phyloP scores from a whole-genome alignment of 2,113 vertebrate genomes.

The Brienomyrus longianalis region DNA sequence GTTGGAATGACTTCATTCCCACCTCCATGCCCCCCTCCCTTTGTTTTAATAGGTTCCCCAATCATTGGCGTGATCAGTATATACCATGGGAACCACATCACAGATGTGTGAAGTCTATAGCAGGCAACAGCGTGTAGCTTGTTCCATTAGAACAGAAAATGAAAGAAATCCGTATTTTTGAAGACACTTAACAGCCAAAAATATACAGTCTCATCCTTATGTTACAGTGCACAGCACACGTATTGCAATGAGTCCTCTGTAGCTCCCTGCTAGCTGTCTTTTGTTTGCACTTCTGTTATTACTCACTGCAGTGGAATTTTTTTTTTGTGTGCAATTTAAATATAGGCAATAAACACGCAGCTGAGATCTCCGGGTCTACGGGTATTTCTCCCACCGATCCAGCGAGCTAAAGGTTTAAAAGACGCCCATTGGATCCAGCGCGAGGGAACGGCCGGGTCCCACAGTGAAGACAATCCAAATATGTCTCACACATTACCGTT shows the following conservation, averaged over 20 bases:
- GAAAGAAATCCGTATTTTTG: not conserved
- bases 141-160: not conserved
- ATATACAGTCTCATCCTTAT: not conserved
- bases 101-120: not conserved
- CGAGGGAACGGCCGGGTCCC: not conserved
- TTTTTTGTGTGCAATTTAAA: not conserved
- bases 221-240: not conserved
- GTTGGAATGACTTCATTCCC: not conserved
- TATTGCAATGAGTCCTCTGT: not conserved
- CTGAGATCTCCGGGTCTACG: not conserved
- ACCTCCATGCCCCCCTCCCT: not conserved
- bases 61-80: not conserved
- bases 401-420: not conserved
- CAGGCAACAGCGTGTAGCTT: not conserved
- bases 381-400: too few relatives aligned
- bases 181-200: not conserved
- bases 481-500: not conserved
- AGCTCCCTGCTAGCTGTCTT: not conserved
- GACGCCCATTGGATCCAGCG: not conserved
- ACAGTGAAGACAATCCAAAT: not conserved
- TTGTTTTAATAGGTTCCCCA: not conserved
- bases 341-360: not conserved
- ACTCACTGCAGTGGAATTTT: not conserved
- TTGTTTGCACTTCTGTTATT: not conserved
- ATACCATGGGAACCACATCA: not conserved